phyloP scores from a whole-genome alignment of 2,797 vertebrate genomes.

The Falco berigora region DNA sequence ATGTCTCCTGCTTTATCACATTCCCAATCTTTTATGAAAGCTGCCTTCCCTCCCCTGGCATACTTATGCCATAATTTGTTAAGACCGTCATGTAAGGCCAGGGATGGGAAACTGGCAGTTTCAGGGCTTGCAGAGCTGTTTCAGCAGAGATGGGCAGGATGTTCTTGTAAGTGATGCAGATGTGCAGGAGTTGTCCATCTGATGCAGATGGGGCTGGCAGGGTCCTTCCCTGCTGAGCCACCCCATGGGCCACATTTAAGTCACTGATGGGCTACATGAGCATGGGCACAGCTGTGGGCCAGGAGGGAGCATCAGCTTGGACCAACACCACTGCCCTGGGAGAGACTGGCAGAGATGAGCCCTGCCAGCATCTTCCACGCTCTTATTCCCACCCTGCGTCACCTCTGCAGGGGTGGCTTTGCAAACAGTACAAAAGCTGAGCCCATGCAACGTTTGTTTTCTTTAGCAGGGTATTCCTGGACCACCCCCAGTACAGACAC shows the following conservation, averaged over 20 bases:
- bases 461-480: neutral
- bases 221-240: neutral
- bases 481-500: neutral
- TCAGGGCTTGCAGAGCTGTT: neutral
- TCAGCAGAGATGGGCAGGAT: neutral
- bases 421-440: neutral
- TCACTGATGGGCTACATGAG: neutral
- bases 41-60: neutral
- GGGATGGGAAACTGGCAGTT: neutral
- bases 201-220: neutral
- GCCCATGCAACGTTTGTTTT: neutral
- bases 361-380: neutral
- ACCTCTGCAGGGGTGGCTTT: neutral
- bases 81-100: neutral
- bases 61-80: conserved; percentile 41
- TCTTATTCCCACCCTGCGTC: neutral
- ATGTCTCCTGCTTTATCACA: neutral
- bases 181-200: neutral
- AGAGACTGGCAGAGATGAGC: neutral
- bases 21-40: neutral
- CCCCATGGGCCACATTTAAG: neutral
- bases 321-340: neutral
- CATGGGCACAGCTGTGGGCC: neutral
- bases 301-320: neutral
- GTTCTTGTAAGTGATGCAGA: neutral